phyloP scores from a whole-genome alignment of 2,888 invertebrate species.

The Hypselothyrea guttata region DNA sequence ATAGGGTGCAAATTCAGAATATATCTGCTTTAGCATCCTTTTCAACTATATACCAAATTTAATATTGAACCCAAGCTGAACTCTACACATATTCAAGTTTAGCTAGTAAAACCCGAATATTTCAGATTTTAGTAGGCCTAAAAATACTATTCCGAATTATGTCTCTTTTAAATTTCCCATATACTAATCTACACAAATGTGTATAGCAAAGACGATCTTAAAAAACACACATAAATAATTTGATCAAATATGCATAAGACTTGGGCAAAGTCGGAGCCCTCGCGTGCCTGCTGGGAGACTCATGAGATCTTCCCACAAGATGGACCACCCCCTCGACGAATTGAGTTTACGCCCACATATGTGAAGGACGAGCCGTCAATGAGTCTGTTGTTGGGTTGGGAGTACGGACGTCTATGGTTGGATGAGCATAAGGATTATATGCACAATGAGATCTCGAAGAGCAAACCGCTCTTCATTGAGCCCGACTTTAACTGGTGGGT shows the following conservation, averaged over 20 bases:
- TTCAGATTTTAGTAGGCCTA: no score
- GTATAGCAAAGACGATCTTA: not conserved
- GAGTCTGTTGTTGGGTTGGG: conserved; percentile 44
- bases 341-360: conserved; percentile 22
- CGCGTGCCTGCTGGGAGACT: conserved; percentile 18
- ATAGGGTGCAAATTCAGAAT: no score
- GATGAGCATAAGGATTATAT: conserved; percentile 36
- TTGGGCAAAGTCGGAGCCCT: conserved; percentile 37
- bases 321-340: not conserved
- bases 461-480: conserved; percentile 32
- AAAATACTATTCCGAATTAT: no score
- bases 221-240: not conserved
- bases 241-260: conserved; percentile 20
- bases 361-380: conserved; percentile 35
- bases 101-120: no score
- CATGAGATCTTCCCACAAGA: conserved; percentile 42
- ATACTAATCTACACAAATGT: conserved; percentile 9
- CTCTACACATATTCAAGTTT: no score
- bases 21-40: no score
- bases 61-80: no score
- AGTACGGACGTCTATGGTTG: conserved; percentile 43
- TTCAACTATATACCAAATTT: no score
- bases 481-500: conserved; percentile 49
- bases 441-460: not conserved
- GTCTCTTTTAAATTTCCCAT: no score